A percentile compares a stretch with the other conserved stretches of the same genome.
Evolutionary conservation across 2,113 vertebrate genomes (phyloP).

Genomic region (Equus przewalskii): DNA sequence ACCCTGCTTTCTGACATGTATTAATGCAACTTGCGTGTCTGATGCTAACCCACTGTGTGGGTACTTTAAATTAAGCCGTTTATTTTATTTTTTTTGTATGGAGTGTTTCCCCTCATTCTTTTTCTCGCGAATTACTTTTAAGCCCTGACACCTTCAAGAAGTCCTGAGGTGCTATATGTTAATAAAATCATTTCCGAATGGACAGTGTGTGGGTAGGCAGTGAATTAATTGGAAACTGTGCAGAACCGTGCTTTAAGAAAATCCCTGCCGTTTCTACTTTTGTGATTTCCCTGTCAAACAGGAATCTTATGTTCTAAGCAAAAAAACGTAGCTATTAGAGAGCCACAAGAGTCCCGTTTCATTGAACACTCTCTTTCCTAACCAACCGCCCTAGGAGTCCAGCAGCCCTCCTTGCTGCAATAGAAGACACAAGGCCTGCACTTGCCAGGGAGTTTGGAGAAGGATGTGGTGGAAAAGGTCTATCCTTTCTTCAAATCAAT

Average conservation of each 20-base stretch:
- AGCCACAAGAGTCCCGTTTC: not conserved
- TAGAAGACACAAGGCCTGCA: not conserved
- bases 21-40: slow-evolving; percentile 24
- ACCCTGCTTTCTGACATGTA: slow-evolving; percentile 53
- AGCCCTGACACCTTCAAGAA: slow-evolving; percentile 63
- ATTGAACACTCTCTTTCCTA: slow-evolving; percentile 54
- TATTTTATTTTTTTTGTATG: not conserved
- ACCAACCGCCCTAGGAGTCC: not conserved
- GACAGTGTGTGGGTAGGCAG: slow-evolving; percentile 61
- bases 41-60: slow-evolving; percentile 34
- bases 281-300: slow-evolving; percentile 61
- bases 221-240: slow-evolving; percentile 77
- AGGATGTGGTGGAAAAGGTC: not conserved
- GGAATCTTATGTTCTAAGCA: slow-evolving; percentile 60
- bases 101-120: not conserved
- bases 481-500: not conserved
- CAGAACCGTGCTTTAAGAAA: slow-evolving; percentile 73
- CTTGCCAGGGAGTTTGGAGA: not conserved
- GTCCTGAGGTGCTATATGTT: slow-evolving; percentile 68
- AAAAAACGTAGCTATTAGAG: slow-evolving; percentile 45
- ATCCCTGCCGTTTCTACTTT: slow-evolving; percentile 64
- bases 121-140: slow-evolving; percentile 68
- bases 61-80: slow-evolving; percentile 60
- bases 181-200: slow-evolving; percentile 77
- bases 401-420: not conserved